Evolutionary conservation across 2,797 vertebrate species (phyloP).

Genomic region (Microchirus variegatus): DNA sequence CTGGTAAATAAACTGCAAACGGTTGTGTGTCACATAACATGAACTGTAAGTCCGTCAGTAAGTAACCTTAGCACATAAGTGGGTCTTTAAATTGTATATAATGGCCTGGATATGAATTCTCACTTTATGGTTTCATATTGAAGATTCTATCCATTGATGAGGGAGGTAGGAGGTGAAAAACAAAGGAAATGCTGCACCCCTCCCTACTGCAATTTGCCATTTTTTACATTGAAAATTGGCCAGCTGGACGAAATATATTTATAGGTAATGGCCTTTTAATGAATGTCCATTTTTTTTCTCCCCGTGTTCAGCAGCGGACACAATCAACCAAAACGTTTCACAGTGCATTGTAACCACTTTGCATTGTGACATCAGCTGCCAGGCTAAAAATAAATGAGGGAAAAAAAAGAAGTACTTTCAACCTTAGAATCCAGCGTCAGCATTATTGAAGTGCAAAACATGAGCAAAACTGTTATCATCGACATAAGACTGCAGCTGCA

Average conservation of each 20-base stretch:
- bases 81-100: not conserved
- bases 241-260: not conserved
- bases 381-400: not conserved
- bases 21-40: conserved; percentile 30
- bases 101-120: not conserved
- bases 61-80: not conserved
- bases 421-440: not conserved
- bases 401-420: not conserved
- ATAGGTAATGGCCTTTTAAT: not conserved
- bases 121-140: not conserved
- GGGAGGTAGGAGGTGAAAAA: conserved; percentile 1
- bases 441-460: conserved; percentile 3
- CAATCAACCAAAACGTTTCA: too few relatives aligned
- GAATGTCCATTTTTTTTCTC: not conserved
- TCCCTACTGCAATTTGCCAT: too few relatives aligned
- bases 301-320: not conserved
- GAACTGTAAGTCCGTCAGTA: conserved; percentile 9
- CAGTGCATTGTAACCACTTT: too few relatives aligned
- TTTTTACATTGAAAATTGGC: too few relatives aligned
- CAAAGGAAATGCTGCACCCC: not conserved
- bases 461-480: too few relatives aligned
- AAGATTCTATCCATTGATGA: not conserved
- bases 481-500: conserved; percentile 25
- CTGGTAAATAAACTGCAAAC: conserved; percentile 45
- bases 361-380: not conserved